These are phyloP conservation scores for Panzeria rudis DNA, from an alignment of 2,888 invertebrate genomes.

Conservation along the genomic window DNA sequence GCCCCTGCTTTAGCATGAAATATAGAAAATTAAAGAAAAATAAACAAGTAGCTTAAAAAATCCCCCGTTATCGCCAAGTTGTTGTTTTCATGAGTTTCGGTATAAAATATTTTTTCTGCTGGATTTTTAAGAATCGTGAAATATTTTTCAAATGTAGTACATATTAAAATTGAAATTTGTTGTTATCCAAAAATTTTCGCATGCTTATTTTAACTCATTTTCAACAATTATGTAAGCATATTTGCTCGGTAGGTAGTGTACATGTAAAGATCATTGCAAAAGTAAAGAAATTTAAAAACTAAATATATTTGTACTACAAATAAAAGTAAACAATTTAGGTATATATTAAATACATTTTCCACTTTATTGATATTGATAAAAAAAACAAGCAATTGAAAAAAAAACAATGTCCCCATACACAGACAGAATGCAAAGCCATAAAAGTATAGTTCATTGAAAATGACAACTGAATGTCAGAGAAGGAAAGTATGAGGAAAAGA, in stretches of 20 bases:
- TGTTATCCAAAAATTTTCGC: no score
- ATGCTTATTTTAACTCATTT: neutral
- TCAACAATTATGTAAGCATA: neutral
- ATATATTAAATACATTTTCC: constrained; percentile 62
- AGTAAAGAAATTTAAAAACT: constrained; percentile 1
- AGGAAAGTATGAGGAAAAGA: constrained; percentile 10
- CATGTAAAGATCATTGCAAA: neutral
- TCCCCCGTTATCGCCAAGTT: no score
- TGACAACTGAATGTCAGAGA: constrained; percentile 22
- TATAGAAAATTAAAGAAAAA: no score
- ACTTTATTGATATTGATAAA: constrained; percentile 65
- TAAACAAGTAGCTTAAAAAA: no score
- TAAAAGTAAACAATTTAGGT: constrained; percentile 43
- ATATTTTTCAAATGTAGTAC: no score
- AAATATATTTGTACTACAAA: constrained; percentile 14
- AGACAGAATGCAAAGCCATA: constrained; percentile 33
- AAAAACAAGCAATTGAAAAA: constrained; percentile 14
- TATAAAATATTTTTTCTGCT: no score
- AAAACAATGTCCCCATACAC: constrained; percentile 8
- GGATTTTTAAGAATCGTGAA: no score
- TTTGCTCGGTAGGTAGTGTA: neutral
- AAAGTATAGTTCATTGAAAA: constrained; percentile 32
- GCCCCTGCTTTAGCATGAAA: no score
- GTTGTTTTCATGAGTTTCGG: no score
- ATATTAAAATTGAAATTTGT: no score